These are phyloP conservation scores for Riparia riparia DNA, from an alignment of 2,113 vertebrate genomes.

Conservation along the genomic window DNA sequence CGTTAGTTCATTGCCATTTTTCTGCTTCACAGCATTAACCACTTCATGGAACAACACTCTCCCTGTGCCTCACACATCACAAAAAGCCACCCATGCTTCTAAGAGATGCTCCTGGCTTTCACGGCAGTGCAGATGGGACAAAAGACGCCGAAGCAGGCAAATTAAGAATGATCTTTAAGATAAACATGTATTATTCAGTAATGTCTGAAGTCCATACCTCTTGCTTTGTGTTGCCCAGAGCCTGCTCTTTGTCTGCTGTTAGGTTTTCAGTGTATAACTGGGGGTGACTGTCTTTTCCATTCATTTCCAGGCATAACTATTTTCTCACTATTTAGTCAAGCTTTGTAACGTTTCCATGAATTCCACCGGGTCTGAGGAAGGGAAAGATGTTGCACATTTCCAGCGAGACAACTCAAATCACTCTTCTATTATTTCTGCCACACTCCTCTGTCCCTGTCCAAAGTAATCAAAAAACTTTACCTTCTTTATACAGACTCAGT, in stretches of 20 bases:
- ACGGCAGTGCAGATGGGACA: neutral
- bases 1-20: neutral
- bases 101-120: neutral
- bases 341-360: neutral
- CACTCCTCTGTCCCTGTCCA: neutral
- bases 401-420: fast-evolving
- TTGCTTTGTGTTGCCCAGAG: neutral
- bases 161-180: conserved; percentile 33
- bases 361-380: neutral
- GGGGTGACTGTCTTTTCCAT: neutral
- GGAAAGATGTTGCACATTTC: neutral
- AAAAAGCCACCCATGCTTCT: neutral
- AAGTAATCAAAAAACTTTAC: neutral
- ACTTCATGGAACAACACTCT: neutral
- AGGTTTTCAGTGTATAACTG: neutral
- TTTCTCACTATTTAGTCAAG: neutral
- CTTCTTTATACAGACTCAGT: neutral
- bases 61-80: neutral
- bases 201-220: conserved; percentile 10
- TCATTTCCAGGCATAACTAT: neutral
- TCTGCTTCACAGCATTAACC: neutral
- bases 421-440: neutral
- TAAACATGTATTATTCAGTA: conserved; percentile 37
- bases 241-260: conserved; percentile 34
- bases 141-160: conserved; percentile 6